These are phyloP conservation scores for Heptranchias perlo DNA, from an alignment of 2,113 vertebrate genomes.

Conservation along the genomic window DNA sequence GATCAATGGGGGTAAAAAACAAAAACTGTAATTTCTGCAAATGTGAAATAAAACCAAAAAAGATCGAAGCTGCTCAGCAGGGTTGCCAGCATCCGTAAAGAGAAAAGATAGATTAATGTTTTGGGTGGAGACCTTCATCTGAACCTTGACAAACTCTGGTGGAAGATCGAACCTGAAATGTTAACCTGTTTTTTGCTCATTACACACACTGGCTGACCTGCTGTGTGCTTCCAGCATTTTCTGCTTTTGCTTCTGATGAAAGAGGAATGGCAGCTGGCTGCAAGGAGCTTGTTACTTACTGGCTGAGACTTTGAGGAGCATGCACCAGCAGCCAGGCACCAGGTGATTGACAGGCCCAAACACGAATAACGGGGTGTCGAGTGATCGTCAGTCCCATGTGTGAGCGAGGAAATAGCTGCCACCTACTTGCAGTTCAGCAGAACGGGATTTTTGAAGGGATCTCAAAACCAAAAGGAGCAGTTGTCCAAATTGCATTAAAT, in stretches of 20 bases:
- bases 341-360: neutral
- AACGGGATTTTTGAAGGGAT: neutral
- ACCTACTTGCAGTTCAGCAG: neutral
- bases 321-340: neutral
- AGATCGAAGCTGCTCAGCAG: neutral
- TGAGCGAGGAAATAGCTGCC: neutral
- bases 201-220: neutral
- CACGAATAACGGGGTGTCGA: neutral
- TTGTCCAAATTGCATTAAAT: neutral
- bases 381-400: neutral
- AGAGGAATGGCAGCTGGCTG: neutral
- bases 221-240: neutral
- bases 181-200: neutral
- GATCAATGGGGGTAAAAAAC: neutral
- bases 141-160: slow-evolving; percentile 15
- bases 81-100: neutral
- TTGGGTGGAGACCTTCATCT: slow-evolving; percentile 1
- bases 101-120: neutral
- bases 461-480: neutral
- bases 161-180: neutral
- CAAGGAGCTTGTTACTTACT: neutral
- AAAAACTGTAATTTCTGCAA: neutral
- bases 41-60: neutral
- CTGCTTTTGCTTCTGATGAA: neutral
- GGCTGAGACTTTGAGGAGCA: neutral